Base-by-base conservation (phyloP, 53 echinoderm and acorn worm species). In the Holothuria leucospilota region DNA sequence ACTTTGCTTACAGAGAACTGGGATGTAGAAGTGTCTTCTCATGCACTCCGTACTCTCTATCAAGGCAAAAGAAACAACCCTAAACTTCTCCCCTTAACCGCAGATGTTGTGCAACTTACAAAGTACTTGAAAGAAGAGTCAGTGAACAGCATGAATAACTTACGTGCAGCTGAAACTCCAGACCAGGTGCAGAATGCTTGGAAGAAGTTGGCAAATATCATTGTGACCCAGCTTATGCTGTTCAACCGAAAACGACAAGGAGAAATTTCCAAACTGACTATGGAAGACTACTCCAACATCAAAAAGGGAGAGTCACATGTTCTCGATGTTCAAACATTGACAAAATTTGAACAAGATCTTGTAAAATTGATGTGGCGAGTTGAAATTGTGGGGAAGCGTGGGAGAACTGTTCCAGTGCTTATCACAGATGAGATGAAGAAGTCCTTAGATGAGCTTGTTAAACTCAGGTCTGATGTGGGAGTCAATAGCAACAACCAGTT, bases 191-290 rank as follows among this genome's bases (percentile, higher is more conserved):
- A 71, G 60, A 84, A 71, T 59, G 84, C 83, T 11, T 89, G 83
- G 89, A 66, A 71, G 41, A 59, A 83, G 42, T 72, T 89, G 28
- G 59, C 82, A 67, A 68, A 62, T 2, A 24, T 88, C 56, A 40
- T 62, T 39, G 38, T 89, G 1, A 84, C 83, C n/a, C 85, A 88
- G 59, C 30, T 91, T 38, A 52, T 91, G 41, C 53, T 91, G 8
- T 91, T 91, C 81, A 91, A 88, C 59, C 71, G 91, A 18, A 88
- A 83, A 58, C 66, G 92, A 20, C 88, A 89, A 70, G 91, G 88
- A 59, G 87, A 91, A 40, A 75, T 88, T 25, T 91, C 86, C 21
- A 88, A 88, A 85, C 56, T 91, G 71, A 88, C 68, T 15, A 23
- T 88, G 62, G 59, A 68, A 67, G 92, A 91, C 69, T 88, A 82